A percentile compares a stretch with the other conserved stretches of the same genome.
Evolutionary conservation across 2,888 invertebrate genomes (phyloP).

Genomic region (Drosophila prostipennis): DNA sequence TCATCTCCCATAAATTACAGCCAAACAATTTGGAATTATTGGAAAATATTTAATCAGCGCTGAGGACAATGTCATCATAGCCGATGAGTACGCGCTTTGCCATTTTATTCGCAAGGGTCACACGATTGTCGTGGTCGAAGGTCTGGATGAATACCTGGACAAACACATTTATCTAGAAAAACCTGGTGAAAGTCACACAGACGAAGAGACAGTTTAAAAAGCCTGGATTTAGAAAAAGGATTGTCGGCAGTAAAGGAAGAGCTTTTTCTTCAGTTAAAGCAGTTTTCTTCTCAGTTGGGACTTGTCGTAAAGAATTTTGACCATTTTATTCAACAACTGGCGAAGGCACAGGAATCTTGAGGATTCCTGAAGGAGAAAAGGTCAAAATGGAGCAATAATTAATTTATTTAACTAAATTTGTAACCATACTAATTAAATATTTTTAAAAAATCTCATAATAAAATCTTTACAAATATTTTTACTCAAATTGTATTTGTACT

Average conservation of each 20-base stretch:
- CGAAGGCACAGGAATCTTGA: not conserved
- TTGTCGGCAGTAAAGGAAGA: not conserved
- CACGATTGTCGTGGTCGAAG: not conserved
- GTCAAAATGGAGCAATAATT: not conserved
- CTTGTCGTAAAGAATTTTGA: not conserved
- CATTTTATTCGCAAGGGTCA: not conserved
- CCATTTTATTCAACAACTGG: not conserved
- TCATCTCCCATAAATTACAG: not conserved
- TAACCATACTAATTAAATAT: not conserved
- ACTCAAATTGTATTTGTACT: no score
- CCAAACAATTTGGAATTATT: not conserved
- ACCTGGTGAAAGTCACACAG: not conserved
- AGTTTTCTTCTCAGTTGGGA: no score
- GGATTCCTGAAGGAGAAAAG: no score
- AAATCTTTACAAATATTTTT: no score
- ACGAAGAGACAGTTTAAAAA: not conserved
- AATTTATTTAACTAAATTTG: not conserved
- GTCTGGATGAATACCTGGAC: not conserved
- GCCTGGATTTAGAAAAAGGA: not conserved
- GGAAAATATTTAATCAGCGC: not conserved
- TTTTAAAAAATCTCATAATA: no score
- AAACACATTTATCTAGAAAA: not conserved
- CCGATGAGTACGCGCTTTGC: not conserved
- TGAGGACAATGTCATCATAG: not conserved
- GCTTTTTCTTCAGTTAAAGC: not conserved